phyloP scores from a whole-genome alignment of 2,888 invertebrate genomes.

The Gerris lacustris region DNA sequence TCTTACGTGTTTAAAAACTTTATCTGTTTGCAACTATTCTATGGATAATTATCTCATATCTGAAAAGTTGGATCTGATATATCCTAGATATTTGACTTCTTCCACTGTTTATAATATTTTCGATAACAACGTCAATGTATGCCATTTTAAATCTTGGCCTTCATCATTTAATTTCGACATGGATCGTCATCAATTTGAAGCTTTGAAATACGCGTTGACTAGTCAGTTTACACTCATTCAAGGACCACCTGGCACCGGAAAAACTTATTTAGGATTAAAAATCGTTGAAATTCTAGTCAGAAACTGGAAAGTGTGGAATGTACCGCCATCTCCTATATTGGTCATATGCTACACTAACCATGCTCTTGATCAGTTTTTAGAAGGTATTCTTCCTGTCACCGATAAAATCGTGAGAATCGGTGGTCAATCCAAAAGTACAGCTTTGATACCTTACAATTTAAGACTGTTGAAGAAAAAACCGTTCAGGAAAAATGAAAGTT shows the following conservation, averaged over 20 bases:
- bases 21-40: constrained; percentile 47
- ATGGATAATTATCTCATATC: constrained; percentile 56
- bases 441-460: constrained; percentile 10
- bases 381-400: constrained; percentile 50
- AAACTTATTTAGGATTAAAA: constrained; percentile 66
- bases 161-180: constrained; percentile 39
- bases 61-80: constrained; percentile 34
- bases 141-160: constrained; percentile 25
- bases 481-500: not conserved
- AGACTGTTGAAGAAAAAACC: not conserved
- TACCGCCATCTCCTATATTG: constrained; percentile 50
- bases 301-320: constrained; percentile 41
- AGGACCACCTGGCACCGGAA: constrained; percentile 82
- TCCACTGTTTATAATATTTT: constrained; percentile 21
- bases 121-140: constrained; percentile 18
- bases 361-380: constrained; percentile 73
- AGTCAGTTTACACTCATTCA: constrained; percentile 66
- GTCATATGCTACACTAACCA: constrained; percentile 76
- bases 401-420: constrained; percentile 55
- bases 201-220: constrained; percentile 54
- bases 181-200: constrained; percentile 53
- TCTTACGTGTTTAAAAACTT: constrained; percentile 51
- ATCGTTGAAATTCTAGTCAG: constrained; percentile 54
- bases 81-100: constrained; percentile 38
- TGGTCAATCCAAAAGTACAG: constrained; percentile 14